Evolutionary conservation across 2,888 invertebrate genomes (phyloP), one percentile per base, ranked within the genome.

Genomic region (Chrysina gloriosa): DNA sequence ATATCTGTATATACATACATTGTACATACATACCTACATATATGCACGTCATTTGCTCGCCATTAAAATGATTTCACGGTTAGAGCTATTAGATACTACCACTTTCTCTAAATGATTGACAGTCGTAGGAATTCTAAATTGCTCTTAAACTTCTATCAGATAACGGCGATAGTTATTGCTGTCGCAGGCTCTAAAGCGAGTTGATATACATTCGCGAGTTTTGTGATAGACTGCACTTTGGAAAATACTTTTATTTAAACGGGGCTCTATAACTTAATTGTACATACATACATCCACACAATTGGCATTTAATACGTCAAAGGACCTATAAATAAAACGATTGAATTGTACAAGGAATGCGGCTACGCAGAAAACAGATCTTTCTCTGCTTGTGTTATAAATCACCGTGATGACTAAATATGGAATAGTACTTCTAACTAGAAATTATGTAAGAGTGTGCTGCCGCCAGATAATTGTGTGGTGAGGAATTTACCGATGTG

Each of bases 41-140:
- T 2, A 16, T 45, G 21, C 45, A 45, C 31, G 16, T 31, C 9
- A 7, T 42, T 16, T 21, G 42, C 16, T 16, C 42, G 27, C 39
- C 25, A 61, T 61, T 61, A 42, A 42, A 61, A 42, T 27, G 25
- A 61, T 61, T 61, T 61, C 58, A 61, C 42, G 58, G 42, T 39
- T 58, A 39, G 23, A 23, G 25, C 34, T 42, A 42, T 25, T 16
- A 42, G 25, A 14, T 61, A n/a, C 11, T 16, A 25, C 39, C 16
- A 61, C 58, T 61, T 61, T 61, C 58, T 61, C 58, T 61, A 42
- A 42, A 42, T 61, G 58, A 61, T 42, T 61, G 58, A 61, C 58
- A 61, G 58, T 61, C 45, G 58, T 42, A 27, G 29, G 45, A 27
- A 61, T 61, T 14, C 42, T 27, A 42, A 61, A 61, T 27, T 27